Evolutionary conservation across 1,140 invertebrate genomes (phyloP).

Genomic region (Penaeus japonicus): DNA sequence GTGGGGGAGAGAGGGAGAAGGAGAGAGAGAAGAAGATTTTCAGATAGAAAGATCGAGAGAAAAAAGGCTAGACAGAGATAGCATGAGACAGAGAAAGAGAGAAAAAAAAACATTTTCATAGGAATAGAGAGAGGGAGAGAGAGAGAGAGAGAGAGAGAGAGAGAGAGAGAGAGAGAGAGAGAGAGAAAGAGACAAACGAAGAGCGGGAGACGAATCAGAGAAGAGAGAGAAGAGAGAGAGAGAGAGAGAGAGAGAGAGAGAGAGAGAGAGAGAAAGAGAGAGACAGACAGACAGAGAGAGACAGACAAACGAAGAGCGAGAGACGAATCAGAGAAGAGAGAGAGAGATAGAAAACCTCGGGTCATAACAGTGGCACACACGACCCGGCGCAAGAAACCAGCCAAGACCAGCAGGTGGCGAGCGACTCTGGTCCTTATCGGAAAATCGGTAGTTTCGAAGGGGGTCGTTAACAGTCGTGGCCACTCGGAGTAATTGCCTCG

Average conservation of each 20-base stretch:
- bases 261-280: not conserved
- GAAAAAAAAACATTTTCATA: too few species aligned
- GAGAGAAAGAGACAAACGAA: not conserved
- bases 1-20: too few species aligned
- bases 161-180: not conserved
- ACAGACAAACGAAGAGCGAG: conserved; percentile 14
- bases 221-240: not conserved
- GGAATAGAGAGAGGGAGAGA: not conserved
- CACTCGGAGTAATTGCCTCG: too few species aligned
- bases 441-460: too few species aligned
- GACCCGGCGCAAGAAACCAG: not conserved
- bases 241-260: not conserved
- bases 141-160: not conserved
- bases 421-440: too few species aligned
- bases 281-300: conserved; percentile 19
- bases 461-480: too few species aligned
- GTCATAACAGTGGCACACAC: not conserved
- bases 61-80: not conserved
- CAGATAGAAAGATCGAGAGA: too few species aligned
- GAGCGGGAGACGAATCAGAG: not conserved
- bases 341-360: not conserved
- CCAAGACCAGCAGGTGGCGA: too few species aligned
- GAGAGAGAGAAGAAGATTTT: not conserved
- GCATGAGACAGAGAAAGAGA: not conserved
- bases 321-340: not conserved